Conservation (phyloP, 2,797 vertebrate genomes). For the Danio choprae region DNA sequence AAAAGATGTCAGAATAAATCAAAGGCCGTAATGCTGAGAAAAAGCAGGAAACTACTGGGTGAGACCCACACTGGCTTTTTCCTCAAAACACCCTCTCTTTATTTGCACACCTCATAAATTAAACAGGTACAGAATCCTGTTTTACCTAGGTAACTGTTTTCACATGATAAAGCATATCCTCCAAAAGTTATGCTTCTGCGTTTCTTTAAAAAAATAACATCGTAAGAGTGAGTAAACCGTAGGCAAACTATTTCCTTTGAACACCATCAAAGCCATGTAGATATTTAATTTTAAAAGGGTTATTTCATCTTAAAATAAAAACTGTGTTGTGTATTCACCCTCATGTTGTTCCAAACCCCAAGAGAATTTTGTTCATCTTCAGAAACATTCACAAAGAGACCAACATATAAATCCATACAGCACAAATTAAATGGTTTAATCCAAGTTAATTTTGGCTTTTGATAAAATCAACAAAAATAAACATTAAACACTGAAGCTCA, state of each 20-base stretch:
- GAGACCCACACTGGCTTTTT: conserved; percentile 30
- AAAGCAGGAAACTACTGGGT: conserved; percentile 48
- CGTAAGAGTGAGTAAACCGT: neutral
- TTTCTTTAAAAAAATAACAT: neutral
- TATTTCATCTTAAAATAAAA: too few relatives aligned
- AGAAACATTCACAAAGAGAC: too few relatives aligned
- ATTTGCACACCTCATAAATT: conserved; percentile 42
- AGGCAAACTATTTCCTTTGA: neutral
- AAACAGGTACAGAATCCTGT: conserved; percentile 33
- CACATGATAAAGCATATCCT: conserved; percentile 16
- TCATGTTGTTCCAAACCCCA: too few relatives aligned
- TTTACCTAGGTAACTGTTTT: conserved; percentile 37
- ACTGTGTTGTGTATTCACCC: too few relatives aligned
- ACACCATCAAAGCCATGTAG: neutral
- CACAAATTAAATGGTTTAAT: too few relatives aligned
- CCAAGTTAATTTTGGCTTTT: too few relatives aligned
- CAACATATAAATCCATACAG: too few relatives aligned
- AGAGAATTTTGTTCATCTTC: too few relatives aligned
- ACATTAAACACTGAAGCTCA: too few relatives aligned
- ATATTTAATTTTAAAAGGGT: neutral
- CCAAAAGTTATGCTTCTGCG: neutral
- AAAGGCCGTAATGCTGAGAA: conserved; percentile 37
- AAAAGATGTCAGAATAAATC: conserved; percentile 55
- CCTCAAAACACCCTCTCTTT: conserved; percentile 39
- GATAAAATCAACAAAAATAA: too few relatives aligned